A percentile compares a stretch with the other conserved stretches of the same genome.
Conservation (phyloP, 1,140 invertebrate genomes). For the Diplogasteroides magnus region DNA sequence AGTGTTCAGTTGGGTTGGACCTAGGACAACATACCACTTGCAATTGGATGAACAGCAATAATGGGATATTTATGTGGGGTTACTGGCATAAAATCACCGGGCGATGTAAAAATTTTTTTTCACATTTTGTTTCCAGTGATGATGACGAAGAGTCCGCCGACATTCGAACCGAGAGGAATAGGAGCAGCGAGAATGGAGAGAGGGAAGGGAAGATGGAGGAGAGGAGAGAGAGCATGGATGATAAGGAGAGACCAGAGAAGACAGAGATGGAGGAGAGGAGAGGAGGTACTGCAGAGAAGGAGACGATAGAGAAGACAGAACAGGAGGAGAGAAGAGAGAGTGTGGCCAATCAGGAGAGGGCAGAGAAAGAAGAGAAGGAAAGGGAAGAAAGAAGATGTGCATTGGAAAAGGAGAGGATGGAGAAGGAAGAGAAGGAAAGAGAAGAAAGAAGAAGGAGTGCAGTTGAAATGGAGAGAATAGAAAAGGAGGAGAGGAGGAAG, state of each 20-base stretch:
- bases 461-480: constrained; percentile 15
- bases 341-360: neutral
- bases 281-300: neutral
- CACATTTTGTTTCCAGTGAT: too few species aligned
- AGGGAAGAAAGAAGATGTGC: too few species aligned
- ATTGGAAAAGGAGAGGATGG: constrained; percentile 9
- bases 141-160: too few species aligned
- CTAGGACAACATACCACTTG: too few species aligned
- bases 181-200: neutral
- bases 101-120: too few species aligned
- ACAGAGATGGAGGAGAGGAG: neutral
- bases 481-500: constrained; percentile 5
- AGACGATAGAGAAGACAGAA: neutral
- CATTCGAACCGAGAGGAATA: too few species aligned
- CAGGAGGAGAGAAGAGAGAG: neutral
- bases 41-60: too few species aligned
- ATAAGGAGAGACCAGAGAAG: neutral
- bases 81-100: too few species aligned
- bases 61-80: too few species aligned
- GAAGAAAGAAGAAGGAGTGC: constrained; percentile 13
- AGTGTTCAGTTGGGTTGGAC: too few species aligned
- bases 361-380: constrained; percentile 2
- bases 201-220: neutral
- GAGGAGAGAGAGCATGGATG: neutral
- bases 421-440: constrained; percentile 25